Evolutionary conservation across 2,797 vertebrate species (phyloP).

Genomic region (Paguma larvata): DNA sequence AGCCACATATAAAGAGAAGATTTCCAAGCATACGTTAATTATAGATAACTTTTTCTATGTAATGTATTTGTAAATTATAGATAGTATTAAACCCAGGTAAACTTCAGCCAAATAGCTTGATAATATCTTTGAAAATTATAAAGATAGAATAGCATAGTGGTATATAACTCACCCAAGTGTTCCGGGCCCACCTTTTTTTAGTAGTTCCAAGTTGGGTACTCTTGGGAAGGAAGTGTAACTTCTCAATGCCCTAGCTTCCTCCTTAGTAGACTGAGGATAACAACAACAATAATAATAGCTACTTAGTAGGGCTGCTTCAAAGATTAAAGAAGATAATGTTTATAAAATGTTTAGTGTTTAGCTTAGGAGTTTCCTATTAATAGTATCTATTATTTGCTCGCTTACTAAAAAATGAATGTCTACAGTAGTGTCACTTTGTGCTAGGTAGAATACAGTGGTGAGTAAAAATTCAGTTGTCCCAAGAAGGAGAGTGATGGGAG

Average conservation of each 20-base stretch:
- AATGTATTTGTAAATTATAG: not conserved
- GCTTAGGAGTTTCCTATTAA: not conserved
- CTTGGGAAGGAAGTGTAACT: not conserved
- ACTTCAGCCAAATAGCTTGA: slow-evolving; percentile 32
- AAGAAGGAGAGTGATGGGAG: not conserved
- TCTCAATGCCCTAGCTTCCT: not conserved
- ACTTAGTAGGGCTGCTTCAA: not conserved
- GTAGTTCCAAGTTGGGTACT: not conserved
- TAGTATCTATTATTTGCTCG: not conserved
- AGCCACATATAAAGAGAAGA: not conserved
- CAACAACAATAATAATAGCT: not conserved
- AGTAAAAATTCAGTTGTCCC: not conserved
- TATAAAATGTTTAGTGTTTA: slow-evolving; percentile 4
- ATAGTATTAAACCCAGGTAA: slow-evolving; percentile 12
- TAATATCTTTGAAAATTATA: slow-evolving; percentile 6
- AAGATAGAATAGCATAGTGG: not conserved
- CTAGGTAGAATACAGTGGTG: not conserved
- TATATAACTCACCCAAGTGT: not conserved
- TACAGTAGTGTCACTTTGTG: not conserved
- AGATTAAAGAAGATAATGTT: slow-evolving; percentile 35
- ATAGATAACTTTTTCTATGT: not conserved
- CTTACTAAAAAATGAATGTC: not conserved
- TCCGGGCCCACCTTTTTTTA: not conserved
- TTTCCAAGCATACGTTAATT: slow-evolving; percentile 36
- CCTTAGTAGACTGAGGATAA: not conserved